Base-by-base conservation (phyloP, 2,797 vertebrate genomes). In the Rhinichthys osculus region DNA sequence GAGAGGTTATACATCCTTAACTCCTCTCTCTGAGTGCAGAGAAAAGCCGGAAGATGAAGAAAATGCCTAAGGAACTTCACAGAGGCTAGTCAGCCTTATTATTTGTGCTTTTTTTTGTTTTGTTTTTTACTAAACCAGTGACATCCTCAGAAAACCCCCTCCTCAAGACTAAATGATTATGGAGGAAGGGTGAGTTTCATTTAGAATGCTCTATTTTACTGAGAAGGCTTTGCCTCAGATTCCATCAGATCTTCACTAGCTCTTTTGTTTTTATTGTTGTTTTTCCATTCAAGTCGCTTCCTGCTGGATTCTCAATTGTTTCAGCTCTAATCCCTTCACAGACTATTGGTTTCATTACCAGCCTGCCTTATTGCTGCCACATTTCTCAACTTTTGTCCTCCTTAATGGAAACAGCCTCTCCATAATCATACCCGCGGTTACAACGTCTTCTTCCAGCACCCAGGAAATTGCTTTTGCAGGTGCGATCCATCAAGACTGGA, bases 381-480 rank as follows among this genome's bases (percentile, higher is more conserved):
- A 78, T 82, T 85, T 85, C 64, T 81, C 79, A 89, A 86, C 84
- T 85, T 82, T 81, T 86, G 42, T 79, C 83, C 82, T 82, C 88
- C 87, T 87, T 79, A 86, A 88, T 93, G 77, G 89, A 90, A 90
- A 91, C 88, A 80, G 80, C 89, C 87, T 91, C 87, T 89, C 90
- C 91, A 88, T 91, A 87, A 85, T 88, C 92, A 86, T 78, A 92
- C 92, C 93, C 90, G 89, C 88, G 82, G 87, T 87, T 85, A 85
- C 85, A 74, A 90, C 79, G 73, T 86, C 80, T 81, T 5, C 83
- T 91, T 89, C 85, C 85, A 90, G 82, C 90, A 90, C 86, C 85
- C 89, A 89, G 93, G 90, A 93, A 92, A 94, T 94, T 93, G 90
- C 40, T 93, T 94, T 92, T 89, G 86, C 91, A 92, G 90, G 93